Base-by-base conservation (phyloP, 2,113 vertebrate species). In the Esox niger region DNA sequence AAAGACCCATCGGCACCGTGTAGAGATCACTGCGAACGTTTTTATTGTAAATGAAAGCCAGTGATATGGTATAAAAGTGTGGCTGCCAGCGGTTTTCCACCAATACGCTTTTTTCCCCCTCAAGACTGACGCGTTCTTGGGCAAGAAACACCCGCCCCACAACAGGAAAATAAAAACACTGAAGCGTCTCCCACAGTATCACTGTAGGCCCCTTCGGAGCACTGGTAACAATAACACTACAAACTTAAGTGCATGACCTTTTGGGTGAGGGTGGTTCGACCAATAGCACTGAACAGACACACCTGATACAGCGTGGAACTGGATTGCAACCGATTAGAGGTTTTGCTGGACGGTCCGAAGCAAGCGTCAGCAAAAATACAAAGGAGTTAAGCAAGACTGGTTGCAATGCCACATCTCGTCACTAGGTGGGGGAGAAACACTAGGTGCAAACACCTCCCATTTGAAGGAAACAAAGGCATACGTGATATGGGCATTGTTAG, bases 1-100 rank as follows among this genome's bases (percentile, higher is more conserved):
- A 13, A 54, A 32, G 46, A 65, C 27, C n/a, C n/a, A 6, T 2
- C 7, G 54, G 26, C 27, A 49, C 8, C 4, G 26, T 43, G 8
- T n/a, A 35, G 56, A 74, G 70, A 72, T 71, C 68, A 81, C 72
- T 82, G n/a, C n/a, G 80, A 80, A 78, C 85, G 79, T 67, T 74
- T 89, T 87, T 89, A 89, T 84, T 87, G 76, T 81, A 73, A 81
- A 83, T 69, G 71, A 76, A 73, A 82, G 13, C 56, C 54, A 55
- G 54, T 83, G 26, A 0, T 75, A 77, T 64, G 74, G 66, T 79
- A 23, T 52, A 70, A 64, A 61, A 61, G 17, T 30, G 17, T 20
- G 30, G 27, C 57, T 32, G 25, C 25, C 25, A 17, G 58, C 58
- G 20, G 35, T 38, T 3, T 38, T 38, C 35, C 9, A 38, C 49